These are phyloP conservation scores for Ammodytes marinus DNA, from an alignment of 2,113 vertebrate species.

Conservation along the genomic window DNA sequence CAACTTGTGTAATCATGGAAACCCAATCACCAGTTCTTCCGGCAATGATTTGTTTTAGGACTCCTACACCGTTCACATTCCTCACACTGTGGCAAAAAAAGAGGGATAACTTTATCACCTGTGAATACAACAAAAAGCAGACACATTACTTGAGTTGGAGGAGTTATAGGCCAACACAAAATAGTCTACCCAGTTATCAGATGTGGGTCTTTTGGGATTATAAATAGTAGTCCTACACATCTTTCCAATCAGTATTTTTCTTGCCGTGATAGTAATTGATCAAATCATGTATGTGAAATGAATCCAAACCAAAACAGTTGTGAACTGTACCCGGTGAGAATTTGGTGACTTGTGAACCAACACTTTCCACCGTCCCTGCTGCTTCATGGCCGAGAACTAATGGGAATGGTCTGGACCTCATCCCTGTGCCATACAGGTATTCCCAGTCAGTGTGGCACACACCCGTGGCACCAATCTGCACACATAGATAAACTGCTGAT, in stretches of 20 bases:
- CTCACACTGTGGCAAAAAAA: conserved; percentile 85
- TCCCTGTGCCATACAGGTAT: conserved; percentile 63
- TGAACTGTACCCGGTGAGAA: conserved; percentile 43
- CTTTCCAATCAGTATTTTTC: no score
- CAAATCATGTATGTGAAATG: neutral
- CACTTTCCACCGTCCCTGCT: conserved; percentile 69
- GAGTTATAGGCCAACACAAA: no score
- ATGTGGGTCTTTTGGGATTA: no score
- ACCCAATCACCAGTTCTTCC: conserved; percentile 75
- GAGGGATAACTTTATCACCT: conserved; percentile 90
- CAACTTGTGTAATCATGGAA: neutral
- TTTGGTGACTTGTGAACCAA: conserved; percentile 58
- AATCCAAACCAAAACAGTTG: neutral
- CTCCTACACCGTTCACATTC: conserved; percentile 81
- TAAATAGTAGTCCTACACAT: no score
- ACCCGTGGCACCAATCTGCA: conserved; percentile 53
- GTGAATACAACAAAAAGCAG: conserved; percentile 5
- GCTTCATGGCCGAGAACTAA: conserved; percentile 69
- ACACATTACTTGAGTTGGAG: neutral
- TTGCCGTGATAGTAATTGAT: no score
- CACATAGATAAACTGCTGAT: accelerated
- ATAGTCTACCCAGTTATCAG: no score
- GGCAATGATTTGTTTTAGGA: conserved; percentile 82
- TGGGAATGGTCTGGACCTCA: conserved; percentile 42
- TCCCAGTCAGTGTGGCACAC: conserved; percentile 72